Conservation (phyloP, 2,888 invertebrate genomes). For the Drosophila fungiperda region DNA sequence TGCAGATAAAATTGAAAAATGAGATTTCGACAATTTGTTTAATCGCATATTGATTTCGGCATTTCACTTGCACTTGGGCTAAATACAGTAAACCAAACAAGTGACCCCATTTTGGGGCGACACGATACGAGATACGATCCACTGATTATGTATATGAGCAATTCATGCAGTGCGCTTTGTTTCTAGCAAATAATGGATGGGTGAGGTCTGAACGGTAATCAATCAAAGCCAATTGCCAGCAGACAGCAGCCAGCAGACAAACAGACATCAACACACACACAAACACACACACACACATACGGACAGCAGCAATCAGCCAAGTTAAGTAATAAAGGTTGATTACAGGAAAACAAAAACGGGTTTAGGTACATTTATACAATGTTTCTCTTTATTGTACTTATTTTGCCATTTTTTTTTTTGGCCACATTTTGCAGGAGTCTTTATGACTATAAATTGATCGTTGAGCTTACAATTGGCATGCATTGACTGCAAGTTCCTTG, state of each 20-base stretch:
- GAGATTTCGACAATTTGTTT: conserved; percentile 1
- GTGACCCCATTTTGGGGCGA: conserved; percentile 60
- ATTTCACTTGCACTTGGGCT: conserved; percentile 72
- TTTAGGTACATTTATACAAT: conserved; percentile 29
- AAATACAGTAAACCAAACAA: conserved; percentile 23
- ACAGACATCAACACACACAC: not conserved
- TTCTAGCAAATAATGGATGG: conserved; percentile 56
- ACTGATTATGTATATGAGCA: conserved; percentile 45
- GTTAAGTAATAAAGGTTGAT: conserved; percentile 59
- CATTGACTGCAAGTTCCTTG: conserved; percentile 78
- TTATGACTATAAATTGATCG: conserved; percentile 64
- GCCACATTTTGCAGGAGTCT: conserved; percentile 34
- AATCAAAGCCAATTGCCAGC: conserved; percentile 60
- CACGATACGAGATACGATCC: conserved; percentile 7
- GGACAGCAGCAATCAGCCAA: conserved; percentile 22
- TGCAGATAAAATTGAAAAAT: conserved; percentile 10
- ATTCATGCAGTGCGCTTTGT: conserved; percentile 49
- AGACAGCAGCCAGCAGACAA: conserved; percentile 6
- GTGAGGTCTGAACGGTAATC: conserved; percentile 62
- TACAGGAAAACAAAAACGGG: conserved; percentile 48
- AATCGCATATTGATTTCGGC: conserved; percentile 2
- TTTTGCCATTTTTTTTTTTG: conserved; percentile 24
- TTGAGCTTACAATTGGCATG: conserved; percentile 56
- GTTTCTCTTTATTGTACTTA: conserved; percentile 18
- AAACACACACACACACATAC: not conserved